These are phyloP conservation scores for Syritta pipiens DNA, from an alignment of 2,888 invertebrate genomes.

Conservation along the genomic window DNA sequence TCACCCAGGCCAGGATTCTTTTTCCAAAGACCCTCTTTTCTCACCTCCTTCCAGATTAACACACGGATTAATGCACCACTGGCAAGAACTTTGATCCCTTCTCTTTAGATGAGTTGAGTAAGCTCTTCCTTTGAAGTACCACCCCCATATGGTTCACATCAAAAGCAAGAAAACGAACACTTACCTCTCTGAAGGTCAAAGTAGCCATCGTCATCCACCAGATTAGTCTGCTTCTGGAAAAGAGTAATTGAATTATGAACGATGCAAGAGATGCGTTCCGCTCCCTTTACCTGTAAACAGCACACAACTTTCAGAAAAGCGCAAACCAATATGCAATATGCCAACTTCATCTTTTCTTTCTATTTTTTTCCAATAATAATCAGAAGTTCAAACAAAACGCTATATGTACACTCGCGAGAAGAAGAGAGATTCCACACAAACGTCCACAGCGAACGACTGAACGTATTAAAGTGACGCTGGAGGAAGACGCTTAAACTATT, in stretches of 20 bases:
- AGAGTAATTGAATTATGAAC: constrained; percentile 2
- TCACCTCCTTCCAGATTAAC: too few species aligned
- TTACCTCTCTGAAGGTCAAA: constrained; percentile 60
- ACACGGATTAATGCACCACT: too few species aligned
- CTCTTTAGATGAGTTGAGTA: too few species aligned
- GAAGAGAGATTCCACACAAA: constrained; percentile 21
- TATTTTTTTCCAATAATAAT: constrained; percentile 16
- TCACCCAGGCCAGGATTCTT: too few species aligned
- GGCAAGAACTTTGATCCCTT: too few species aligned
- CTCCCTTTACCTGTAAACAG: constrained; percentile 49
- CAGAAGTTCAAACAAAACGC: constrained; percentile 48
- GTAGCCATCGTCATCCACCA: constrained; percentile 52
- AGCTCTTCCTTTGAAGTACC: background rate
- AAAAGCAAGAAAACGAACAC: constrained; percentile 7
- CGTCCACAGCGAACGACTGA: constrained; percentile 50
- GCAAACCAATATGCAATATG: constrained; percentile 58
- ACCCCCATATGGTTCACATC: constrained; percentile 28
- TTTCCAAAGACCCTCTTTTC: too few species aligned
- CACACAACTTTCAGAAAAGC: constrained; percentile 49
- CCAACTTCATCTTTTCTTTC: constrained; percentile 45
- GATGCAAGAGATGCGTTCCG: background rate
- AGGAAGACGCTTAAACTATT: constrained; percentile 62
- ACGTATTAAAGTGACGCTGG: constrained; percentile 52
- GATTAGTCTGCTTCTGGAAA: constrained; percentile 34
- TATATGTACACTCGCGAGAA: constrained; percentile 17